phyloP scores from a whole-genome alignment of 2,797 vertebrate species.

The Lemur catta region DNA sequence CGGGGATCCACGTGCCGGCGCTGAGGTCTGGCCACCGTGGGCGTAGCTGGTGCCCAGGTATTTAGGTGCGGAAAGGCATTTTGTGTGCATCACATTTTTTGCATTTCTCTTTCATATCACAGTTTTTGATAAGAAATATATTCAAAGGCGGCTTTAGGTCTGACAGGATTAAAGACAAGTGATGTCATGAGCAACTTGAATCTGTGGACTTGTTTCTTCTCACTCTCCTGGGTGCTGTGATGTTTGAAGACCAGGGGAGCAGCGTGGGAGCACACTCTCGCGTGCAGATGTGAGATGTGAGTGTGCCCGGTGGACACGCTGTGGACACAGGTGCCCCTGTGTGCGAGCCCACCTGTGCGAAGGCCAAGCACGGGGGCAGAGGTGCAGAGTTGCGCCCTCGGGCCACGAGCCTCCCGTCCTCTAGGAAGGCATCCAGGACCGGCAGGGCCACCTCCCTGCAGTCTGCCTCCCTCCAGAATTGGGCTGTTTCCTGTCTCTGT shows the following conservation, averaged over 20 bases:
- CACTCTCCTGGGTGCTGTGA: background rate
- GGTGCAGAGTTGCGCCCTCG: background rate
- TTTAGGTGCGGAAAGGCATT: background rate
- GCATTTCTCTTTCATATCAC: background rate
- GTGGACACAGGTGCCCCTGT: background rate
- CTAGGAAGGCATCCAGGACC: background rate
- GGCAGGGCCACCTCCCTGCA: background rate
- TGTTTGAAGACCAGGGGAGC: background rate
- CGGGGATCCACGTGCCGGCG: rapidly evolving
- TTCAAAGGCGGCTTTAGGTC: background rate
- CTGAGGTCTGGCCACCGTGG: background rate
- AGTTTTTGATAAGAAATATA: background rate
- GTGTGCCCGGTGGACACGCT: background rate
- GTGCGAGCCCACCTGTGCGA: background rate
- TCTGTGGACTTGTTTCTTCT: background rate
- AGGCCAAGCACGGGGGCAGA: background rate
- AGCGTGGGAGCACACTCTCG: too few species aligned
- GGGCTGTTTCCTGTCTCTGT: background rate
- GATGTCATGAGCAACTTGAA: background rate
- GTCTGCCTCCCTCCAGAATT: background rate
- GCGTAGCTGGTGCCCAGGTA: background rate
- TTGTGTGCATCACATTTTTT: background rate
- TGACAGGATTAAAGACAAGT: background rate
- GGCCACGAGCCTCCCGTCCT: rapidly evolving
- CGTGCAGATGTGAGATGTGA: background rate